Evolutionary conservation across 1,140 invertebrate species (phyloP), one percentile per base, ranked within the genome.

Genomic region (Tetramorium parvispinum): DNA sequence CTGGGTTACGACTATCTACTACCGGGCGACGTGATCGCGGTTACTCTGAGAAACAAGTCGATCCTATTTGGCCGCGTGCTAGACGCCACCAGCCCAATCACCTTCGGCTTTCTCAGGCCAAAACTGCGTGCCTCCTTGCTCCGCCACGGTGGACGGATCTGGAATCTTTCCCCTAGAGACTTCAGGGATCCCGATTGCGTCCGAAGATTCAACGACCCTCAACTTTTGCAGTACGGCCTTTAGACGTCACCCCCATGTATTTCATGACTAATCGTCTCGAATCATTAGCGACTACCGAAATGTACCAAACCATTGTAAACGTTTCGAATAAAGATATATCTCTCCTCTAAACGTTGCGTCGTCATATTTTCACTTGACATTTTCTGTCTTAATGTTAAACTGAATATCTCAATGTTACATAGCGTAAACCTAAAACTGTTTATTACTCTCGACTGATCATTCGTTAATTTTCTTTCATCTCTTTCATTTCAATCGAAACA

Each of bases 1-100:
- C 6, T 92, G 0, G 87, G 77, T 16, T 73, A 85, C 8, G 49
- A 65, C 3, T 40, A 27, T 32, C 10, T 91, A 13, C 0, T 63
- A 37, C 81, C 89, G 16, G 89, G 87, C 40, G 91, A 93, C 27
- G 16, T 81, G 1, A 66, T 93, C 2, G 59, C 79, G 6, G 57
- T 92, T 18, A 51, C 37, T 21, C 21, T 89, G 11, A 91, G 32
- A 2, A 79, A 88, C 13, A 77, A 57, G 16, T 13, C 53, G 27
- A 24, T 40, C 0, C 51, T 92, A 46, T 55, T 86, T 1, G 89
- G 91, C 57, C 82, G 24, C 32, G 73, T 91, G 21, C 4, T 49
- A 1, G 88, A 91, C 24, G 21, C 40, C 0, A 8, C 16, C 13
- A 88, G 86, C 8, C 88, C 88, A 13, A 86, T 92, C 27, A 76